Percentiles rank a stretch among this genome's conserved stretches.
Conservation (phyloP, 1,140 invertebrate species). For the Bombus pyrosoma region DNA sequence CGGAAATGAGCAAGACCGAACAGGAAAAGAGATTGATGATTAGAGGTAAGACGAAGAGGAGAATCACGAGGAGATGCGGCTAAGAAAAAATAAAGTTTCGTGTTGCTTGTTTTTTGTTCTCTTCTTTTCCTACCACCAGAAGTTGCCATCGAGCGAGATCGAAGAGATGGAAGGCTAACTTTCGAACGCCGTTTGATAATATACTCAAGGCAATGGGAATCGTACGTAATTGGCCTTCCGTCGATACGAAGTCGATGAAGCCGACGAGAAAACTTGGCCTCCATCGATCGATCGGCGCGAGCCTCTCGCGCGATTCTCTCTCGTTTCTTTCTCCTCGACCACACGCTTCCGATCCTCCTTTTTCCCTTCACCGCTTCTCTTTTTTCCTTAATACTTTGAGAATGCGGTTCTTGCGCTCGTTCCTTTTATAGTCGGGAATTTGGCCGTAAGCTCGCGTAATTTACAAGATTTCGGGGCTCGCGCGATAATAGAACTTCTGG, state of each 20-base stretch:
- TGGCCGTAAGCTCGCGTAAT: slow-evolving; percentile 53
- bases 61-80: background rate
- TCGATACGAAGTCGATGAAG: slow-evolving; percentile 53
- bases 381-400: background rate
- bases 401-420: background rate
- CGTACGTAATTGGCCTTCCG: slow-evolving; percentile 64
- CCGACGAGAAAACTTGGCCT: slow-evolving; percentile 54
- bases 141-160: slow-evolving; percentile 47
- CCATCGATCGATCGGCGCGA: slow-evolving; percentile 44
- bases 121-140: background rate
- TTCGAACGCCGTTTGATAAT: slow-evolving; percentile 65
- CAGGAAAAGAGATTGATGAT: background rate
- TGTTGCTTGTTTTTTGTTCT: background rate
- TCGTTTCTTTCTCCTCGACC: background rate
- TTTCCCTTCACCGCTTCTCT: background rate
- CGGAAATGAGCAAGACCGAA: slow-evolving; percentile 12
- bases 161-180: slow-evolving; percentile 70
- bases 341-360: background rate
- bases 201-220: slow-evolving; percentile 55
- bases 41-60: background rate
- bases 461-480: slow-evolving; percentile 58
- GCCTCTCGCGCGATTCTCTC: background rate
- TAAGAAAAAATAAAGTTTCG: slow-evolving; percentile 8
- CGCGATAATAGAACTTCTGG: slow-evolving; percentile 46
- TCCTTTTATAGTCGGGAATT: slow-evolving; percentile 26